Base-by-base conservation (phyloP, 2,888 invertebrate genomes). In the Aphidius colemani region DNA sequence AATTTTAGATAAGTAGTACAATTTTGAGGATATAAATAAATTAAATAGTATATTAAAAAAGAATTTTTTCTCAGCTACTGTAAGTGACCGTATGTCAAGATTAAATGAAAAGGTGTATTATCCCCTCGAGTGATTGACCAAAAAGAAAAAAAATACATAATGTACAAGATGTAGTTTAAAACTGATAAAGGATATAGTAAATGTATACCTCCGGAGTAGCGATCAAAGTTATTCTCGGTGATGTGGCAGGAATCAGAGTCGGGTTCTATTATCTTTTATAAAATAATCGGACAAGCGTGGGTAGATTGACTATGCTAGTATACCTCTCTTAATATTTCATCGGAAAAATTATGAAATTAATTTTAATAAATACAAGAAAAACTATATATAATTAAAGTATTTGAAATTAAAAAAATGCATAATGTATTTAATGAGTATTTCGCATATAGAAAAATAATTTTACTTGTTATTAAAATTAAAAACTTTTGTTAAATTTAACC, bases 221-320 rank as follows among this genome's bases (percentile, higher is more conserved):
- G 62, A 58, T 53, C 46, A 67, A 68, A 67, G 66, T 74, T 72
- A 70, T 70, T 71, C 71, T 67, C 66, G 68, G 70, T 75, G 75
- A 75, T 73, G 74, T 66, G 69, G 76, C 76, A 74, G 73, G 72
- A 75, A 75, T 75, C 72, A 69, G 66, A 72, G 73, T 73, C 75
- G 74, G 70, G 68, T 74, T 75, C 72, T 69, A 75, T 75, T 75
- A 75, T 75, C 71, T 69, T 67, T 67, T 70, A 71, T 67, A 30
- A 72, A 72, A 72, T 74, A 75, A 72, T 69, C 67, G 68, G 59
- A 59, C 53, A 64, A 65, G 65, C 67, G 68, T 62, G 69, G 56
- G 5, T 30, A 30, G 30, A 30, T 30, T 30, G 3, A 30, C 30
- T 30, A 30, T 3, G 2, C 2, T 18, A 18, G 18, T 3, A 18